phyloP scores from a whole-genome alignment of 2,888 invertebrate species.

The Uloborus plumipes region DNA sequence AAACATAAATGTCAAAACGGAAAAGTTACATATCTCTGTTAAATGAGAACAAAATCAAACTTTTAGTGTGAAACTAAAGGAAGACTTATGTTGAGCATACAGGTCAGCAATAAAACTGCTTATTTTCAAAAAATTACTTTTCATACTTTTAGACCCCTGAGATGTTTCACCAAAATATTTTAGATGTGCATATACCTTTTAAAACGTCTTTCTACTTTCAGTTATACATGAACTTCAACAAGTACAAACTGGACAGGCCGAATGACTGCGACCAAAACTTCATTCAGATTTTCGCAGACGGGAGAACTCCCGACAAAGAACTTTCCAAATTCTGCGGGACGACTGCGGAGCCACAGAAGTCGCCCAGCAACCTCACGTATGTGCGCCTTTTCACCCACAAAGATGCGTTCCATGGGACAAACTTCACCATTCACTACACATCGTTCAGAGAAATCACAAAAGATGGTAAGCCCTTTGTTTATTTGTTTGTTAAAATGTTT shows the following conservation, averaged over 20 bases:
- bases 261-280: conserved; percentile 85
- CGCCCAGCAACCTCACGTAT: conserved; percentile 79
- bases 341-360: conserved; percentile 83
- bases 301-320: conserved; percentile 72
- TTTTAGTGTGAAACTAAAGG: no score
- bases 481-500: no score
- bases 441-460: conserved; percentile 78
- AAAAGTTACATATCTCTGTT: no score
- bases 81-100: no score
- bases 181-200: no score
- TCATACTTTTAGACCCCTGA: no score
- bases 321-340: conserved; percentile 81
- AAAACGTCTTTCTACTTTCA: conserved; percentile 69
- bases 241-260: conserved; percentile 79
- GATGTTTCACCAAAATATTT: no score
- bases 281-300: conserved; percentile 81
- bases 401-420: conserved; percentile 76
- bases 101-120: no score
- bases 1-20: no score
- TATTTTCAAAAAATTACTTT: no score
- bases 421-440: conserved; percentile 81
- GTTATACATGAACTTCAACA: conserved; percentile 80
- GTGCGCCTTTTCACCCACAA: conserved; percentile 81
- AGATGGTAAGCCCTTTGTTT: conserved; percentile 69
- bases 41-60: no score